Base-by-base conservation (phyloP, 2,888 invertebrate species). In the Sarcophaga caerulescens region DNA sequence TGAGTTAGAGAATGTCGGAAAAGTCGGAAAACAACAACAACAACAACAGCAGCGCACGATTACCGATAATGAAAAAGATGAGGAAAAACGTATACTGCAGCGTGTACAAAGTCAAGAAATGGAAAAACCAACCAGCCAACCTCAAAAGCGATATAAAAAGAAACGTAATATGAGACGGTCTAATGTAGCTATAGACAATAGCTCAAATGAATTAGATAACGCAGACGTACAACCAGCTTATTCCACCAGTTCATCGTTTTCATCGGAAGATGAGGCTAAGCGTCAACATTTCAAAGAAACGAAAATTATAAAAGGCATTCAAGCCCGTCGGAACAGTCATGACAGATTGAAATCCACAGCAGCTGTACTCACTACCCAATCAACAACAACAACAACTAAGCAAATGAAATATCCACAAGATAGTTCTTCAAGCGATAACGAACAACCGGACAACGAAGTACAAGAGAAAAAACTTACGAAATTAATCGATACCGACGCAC, bases 231-330 rank as follows among this genome's bases (percentile, higher is more conserved):
- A 62, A n/a, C n/a, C n/a, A n/a, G 19, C 35, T 19, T 70, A 62
- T 52, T 91, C 92, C 0, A 79, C 79, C 0, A 91, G 91, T n/a
- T 92, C 92, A 3, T 90, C 92, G 1, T 94, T 94, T 88, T 94
- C 94, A 4, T 94, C 93, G 0, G 94, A 94, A 25, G 93, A 93
- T 60, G 94, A 94, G 35, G 77, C 81, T 8, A 85, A 80, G 74
- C 85, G 87, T 81, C 83, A 79, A 19, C 77, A 76, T 60, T 84
- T 73, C n/a, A 75, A 75, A n/a, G 75, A 75, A 21, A 19, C 45
- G 0, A 83, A 78, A 2, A 23, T 0, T n/a, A 14, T 69, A 6
- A 84, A 79, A 47, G 4, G 63, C 21, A 14, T 6, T 11, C 84
- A 79, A 65, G 25, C 47, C 4, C 44, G 74, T 10, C 69, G 74